These are phyloP conservation scores for Acleris emargana DNA, from an alignment of 2,888 invertebrate genomes.

Conservation along the genomic window DNA sequence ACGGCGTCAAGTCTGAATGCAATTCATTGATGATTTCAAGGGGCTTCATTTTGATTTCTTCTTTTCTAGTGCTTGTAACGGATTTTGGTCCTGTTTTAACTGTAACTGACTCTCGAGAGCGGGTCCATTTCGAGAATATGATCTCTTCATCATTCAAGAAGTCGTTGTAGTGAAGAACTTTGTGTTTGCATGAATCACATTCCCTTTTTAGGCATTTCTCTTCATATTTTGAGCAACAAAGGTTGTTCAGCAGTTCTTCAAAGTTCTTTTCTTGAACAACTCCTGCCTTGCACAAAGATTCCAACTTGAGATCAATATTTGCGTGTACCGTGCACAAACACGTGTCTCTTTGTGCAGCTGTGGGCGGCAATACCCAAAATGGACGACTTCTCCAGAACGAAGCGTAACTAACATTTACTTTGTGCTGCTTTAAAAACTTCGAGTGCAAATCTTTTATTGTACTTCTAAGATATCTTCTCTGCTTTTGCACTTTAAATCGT, in stretches of 20 bases:
- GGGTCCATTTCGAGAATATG: not conserved
- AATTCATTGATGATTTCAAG: not conserved
- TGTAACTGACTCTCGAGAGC: conserved; percentile 1
- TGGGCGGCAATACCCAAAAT: conserved; percentile 9
- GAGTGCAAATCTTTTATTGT: not conserved
- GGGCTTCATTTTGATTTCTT: not conserved
- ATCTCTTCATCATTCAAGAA: conserved; percentile 1
- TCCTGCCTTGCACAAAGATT: conserved; percentile 1
- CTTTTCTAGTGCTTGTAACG: conserved; percentile 1
- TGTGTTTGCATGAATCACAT: not conserved
- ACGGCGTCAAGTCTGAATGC: not conserved
- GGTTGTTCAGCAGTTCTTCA: conserved; percentile 3
- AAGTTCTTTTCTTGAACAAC: conserved; percentile 9
- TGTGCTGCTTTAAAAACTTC: conserved; percentile 9
- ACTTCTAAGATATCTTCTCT: conserved; percentile 1
- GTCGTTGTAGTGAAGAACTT: not conserved
- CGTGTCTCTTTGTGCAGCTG: conserved; percentile 7
- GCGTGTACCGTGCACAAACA: conserved; percentile 5
- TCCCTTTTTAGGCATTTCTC: not conserved
- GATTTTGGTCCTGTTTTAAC: not conserved
- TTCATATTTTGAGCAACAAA: conserved; percentile 1
- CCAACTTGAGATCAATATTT: conserved; percentile 9
- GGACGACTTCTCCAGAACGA: conserved; percentile 2
- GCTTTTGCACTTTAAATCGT: conserved; percentile 7
- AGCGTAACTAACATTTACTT: not conserved